These are phyloP conservation scores for Gobiocypris rarus DNA, from an alignment of 2,113 vertebrate species.

Conservation along the genomic window DNA sequence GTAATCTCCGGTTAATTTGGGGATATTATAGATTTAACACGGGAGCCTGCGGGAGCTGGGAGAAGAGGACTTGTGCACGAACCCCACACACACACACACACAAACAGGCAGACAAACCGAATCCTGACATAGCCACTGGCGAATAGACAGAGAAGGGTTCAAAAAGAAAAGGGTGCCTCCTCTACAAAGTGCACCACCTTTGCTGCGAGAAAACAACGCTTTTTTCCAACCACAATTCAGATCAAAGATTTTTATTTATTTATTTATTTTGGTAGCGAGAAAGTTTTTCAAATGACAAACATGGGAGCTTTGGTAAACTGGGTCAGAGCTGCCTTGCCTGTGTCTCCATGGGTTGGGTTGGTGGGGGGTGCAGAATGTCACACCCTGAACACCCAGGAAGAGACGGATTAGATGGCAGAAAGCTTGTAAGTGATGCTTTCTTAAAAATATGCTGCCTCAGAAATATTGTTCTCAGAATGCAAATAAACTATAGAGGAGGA, in stretches of 20 bases:
- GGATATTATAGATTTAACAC: conserved; percentile 16
- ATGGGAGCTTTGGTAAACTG: conserved; percentile 69
- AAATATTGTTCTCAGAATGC: conserved; percentile 54
- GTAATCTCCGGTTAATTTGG: conserved; percentile 13
- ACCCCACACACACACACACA: conserved; percentile 24
- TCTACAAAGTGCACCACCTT: conserved; percentile 61
- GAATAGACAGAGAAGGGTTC: conserved; percentile 61
- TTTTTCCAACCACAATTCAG: conserved; percentile 69
- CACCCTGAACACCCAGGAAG: conserved; percentile 60
- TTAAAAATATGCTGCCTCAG: conserved; percentile 60
- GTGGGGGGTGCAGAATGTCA: conserved; percentile 45
- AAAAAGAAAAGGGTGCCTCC: conserved; percentile 60
- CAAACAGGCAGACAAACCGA: conserved; percentile 25
- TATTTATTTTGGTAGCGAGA: conserved; percentile 31
- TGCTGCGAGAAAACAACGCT: conserved; percentile 72
- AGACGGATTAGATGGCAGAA: conserved; percentile 57
- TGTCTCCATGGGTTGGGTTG: conserved; percentile 48
- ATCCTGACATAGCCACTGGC: conserved; percentile 53
- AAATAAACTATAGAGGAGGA: conserved; percentile 44
- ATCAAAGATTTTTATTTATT: conserved; percentile 68
- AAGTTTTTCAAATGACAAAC: conserved; percentile 63
- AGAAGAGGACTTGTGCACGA: conserved; percentile 17
- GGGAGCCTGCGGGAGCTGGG: neutral
- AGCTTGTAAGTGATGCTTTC: conserved; percentile 53
- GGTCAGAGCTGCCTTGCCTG: conserved; percentile 66